phyloP scores from a whole-genome alignment of 2,113 vertebrate genomes.

The Channa argus region DNA sequence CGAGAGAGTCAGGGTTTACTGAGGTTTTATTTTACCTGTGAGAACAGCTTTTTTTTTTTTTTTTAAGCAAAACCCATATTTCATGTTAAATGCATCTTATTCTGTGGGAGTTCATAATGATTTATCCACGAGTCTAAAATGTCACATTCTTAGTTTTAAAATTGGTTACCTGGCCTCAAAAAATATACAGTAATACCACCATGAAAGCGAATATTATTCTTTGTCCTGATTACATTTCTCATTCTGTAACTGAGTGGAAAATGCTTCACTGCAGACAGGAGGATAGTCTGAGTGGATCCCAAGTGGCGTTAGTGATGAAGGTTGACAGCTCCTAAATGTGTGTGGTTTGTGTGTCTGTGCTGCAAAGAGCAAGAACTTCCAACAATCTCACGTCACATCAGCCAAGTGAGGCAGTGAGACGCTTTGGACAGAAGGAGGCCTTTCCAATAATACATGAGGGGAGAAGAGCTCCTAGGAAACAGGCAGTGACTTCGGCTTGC shows the following conservation, averaged over 20 bases:
- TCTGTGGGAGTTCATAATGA: neutral
- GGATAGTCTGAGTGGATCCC: conserved; percentile 20
- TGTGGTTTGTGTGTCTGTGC: neutral
- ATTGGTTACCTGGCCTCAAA: neutral
- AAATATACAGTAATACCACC: neutral
- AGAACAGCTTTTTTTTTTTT: neutral
- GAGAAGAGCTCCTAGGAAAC: conserved; percentile 65
- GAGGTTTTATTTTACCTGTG: neutral
- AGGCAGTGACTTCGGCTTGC: conserved; percentile 46
- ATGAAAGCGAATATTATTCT: neutral
- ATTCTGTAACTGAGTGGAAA: conserved; percentile 34
- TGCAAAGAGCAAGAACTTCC: conserved; percentile 46
- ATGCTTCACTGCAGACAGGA: neutral
- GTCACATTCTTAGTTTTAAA: neutral
- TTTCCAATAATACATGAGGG: conserved; percentile 67
- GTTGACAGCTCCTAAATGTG: conserved; percentile 34
- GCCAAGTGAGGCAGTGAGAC: conserved; percentile 38
- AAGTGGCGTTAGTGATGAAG: conserved; percentile 35
- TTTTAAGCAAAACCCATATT: neutral
- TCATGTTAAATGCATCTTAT: neutral
- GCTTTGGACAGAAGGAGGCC: conserved; percentile 39
- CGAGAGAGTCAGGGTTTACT: neutral
- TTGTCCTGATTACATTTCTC: conserved; percentile 1
- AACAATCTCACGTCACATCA: conserved; percentile 43
- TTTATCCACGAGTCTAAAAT: neutral